Conservation (phyloP, 2,888 invertebrate genomes). For the Dasysyrphus albostriatus region DNA sequence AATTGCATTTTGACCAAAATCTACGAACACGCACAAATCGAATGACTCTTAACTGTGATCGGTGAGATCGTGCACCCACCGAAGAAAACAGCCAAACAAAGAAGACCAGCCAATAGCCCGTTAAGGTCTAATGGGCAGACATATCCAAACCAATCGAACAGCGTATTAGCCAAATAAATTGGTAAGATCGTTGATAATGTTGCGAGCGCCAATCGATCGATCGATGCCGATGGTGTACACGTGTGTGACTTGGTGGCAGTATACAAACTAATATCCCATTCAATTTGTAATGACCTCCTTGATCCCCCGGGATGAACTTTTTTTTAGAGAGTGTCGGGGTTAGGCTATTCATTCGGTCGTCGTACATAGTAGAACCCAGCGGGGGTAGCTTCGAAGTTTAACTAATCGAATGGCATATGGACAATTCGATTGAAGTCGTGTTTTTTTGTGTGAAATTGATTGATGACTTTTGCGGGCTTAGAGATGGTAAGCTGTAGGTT, state of each 20-base stretch:
- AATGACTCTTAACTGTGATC: not conserved
- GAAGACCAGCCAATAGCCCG: constrained; percentile 38
- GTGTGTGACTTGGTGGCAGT: constrained; percentile 36
- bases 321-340: constrained; percentile 51
- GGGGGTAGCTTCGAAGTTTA: constrained; percentile 35
- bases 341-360: constrained; percentile 19
- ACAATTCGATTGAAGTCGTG: constrained; percentile 60
- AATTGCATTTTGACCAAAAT: constrained; percentile 41
- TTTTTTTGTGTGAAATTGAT: constrained; percentile 69
- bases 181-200: constrained; percentile 41
- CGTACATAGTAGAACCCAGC: constrained; percentile 1
- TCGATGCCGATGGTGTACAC: constrained; percentile 15
- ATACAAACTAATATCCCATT: constrained; percentile 40
- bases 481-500: not conserved
- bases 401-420: constrained; percentile 65
- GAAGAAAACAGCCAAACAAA: not conserved
- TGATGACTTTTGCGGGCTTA: constrained; percentile 44
- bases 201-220: constrained; percentile 30
- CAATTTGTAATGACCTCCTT: constrained; percentile 70
- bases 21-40: constrained; percentile 17
- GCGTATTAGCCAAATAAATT: constrained; percentile 66
- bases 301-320: constrained; percentile 61
- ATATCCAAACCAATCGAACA: constrained; percentile 31
- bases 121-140: constrained; percentile 52
- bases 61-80: constrained; percentile 19